Conservation (phyloP, 2,888 invertebrate genomes). For the Rhodophaea formosa region DNA sequence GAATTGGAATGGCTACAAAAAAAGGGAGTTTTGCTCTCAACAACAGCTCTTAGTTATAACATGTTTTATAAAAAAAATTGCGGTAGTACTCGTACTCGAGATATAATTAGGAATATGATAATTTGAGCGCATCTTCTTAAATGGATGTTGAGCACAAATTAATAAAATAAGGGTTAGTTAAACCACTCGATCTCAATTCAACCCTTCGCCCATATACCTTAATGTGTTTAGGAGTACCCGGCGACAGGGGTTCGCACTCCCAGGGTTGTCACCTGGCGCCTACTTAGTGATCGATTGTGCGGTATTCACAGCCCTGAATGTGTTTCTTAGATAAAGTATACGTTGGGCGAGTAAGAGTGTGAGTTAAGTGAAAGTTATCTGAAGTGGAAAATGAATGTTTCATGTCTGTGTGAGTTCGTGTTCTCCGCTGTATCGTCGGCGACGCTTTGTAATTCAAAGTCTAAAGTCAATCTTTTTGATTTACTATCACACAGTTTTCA, state of each 20-base stretch:
- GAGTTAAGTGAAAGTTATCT: background rate
- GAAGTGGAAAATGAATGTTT: too few relatives aligned
- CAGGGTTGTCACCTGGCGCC: slow-evolving; percentile 22
- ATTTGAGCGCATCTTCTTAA: background rate
- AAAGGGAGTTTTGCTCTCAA: too few relatives aligned
- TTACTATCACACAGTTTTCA: too few relatives aligned
- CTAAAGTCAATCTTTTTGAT: too few relatives aligned
- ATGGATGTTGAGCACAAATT: slow-evolving; percentile 3
- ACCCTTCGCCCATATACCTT: slow-evolving; percentile 1
- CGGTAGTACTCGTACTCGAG: too few relatives aligned
- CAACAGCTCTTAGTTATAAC: too few relatives aligned
- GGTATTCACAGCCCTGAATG: background rate
- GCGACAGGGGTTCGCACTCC: slow-evolving; percentile 29
- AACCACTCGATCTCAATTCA: slow-evolving; percentile 12
- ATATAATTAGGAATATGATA: background rate
- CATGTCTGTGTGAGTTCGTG: too few relatives aligned
- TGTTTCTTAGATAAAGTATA: background rate
- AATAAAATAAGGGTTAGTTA: slow-evolving; percentile 9
- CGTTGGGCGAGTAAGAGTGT: background rate
- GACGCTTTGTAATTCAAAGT: too few relatives aligned
- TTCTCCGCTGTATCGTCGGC: too few relatives aligned
- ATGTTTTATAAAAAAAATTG: too few relatives aligned
- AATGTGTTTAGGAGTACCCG: slow-evolving; percentile 5
- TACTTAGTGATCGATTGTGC: slow-evolving; percentile 24
- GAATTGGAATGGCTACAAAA: too few relatives aligned